phyloP scores from a whole-genome alignment of 2,888 invertebrate genomes.

The Spilarctia lutea region DNA sequence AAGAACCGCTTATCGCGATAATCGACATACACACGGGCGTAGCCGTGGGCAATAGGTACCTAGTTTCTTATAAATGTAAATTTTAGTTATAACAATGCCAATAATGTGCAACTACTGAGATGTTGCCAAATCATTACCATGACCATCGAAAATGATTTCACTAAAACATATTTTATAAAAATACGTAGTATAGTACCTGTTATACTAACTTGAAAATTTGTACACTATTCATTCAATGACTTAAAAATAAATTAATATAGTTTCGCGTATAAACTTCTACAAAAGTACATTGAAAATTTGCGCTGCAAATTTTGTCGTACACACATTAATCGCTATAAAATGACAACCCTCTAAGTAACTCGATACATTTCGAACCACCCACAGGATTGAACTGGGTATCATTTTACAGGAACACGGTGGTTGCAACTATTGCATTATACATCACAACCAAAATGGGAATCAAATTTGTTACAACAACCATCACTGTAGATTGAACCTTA shows the following conservation, averaged over 20 bases:
- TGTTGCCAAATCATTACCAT: background rate
- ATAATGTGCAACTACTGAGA: background rate
- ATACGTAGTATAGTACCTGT: no score
- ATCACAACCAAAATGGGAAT: conserved; percentile 57
- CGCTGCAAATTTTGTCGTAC: conserved; percentile 26
- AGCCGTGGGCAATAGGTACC: no score
- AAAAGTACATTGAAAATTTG: background rate
- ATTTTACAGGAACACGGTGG: conserved; percentile 80
- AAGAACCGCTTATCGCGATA: no score
- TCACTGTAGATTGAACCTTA: conserved; percentile 50
- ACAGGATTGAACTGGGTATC: conserved; percentile 69
- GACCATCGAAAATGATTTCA: no score
- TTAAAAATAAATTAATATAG: no score
- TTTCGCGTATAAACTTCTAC: background rate
- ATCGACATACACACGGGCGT: no score
- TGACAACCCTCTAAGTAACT: conserved; percentile 65
- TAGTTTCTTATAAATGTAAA: background rate
- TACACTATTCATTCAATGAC: no score
- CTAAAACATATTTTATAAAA: no score
- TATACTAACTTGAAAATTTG: no score
- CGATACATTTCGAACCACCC: conserved; percentile 72
- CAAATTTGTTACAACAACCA: conserved; percentile 40
- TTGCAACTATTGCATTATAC: conserved; percentile 74
- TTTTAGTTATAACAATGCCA: background rate
- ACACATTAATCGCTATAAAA: conserved; percentile 39